These are phyloP conservation scores for Urocynchramus pylzowi DNA, from an alignment of 2,113 vertebrate genomes.

Conservation along the genomic window DNA sequence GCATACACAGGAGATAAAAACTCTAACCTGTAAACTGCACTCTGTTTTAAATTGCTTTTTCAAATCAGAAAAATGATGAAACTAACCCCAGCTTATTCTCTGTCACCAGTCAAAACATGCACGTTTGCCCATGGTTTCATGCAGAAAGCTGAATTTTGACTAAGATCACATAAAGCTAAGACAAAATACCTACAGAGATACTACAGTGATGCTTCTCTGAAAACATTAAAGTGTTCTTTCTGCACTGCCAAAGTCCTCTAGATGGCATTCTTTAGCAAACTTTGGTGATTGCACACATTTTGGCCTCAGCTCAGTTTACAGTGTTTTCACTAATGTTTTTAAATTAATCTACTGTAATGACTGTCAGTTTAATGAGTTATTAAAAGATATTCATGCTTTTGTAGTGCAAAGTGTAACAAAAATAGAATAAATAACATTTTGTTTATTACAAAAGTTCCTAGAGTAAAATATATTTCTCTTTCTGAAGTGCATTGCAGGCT, in stretches of 20 bases:
- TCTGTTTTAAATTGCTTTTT: neutral
- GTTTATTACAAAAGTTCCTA: neutral
- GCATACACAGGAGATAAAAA: conserved; percentile 21
- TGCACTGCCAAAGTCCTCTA: conserved; percentile 58
- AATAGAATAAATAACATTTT: conserved; percentile 28
- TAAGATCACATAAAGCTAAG: neutral
- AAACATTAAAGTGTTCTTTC: neutral
- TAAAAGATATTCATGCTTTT: conserved; percentile 64
- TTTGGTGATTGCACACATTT: conserved; percentile 7
- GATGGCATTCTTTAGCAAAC: conserved; percentile 76
- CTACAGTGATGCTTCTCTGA: neutral
- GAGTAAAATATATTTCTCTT: conserved; percentile 34
- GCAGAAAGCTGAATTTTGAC: neutral
- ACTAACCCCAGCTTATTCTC: neutral
- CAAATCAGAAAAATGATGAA: neutral
- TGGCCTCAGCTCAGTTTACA: neutral
- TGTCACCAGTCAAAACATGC: neutral
- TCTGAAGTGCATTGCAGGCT: neutral
- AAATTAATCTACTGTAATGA: conserved; percentile 66
- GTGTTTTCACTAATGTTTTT: conserved; percentile 38
- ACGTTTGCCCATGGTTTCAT: neutral
- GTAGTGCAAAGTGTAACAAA: conserved; percentile 41
- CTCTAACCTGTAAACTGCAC: neutral
- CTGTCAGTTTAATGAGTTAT: conserved; percentile 70
- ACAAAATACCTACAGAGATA: neutral